These are phyloP conservation scores for Pogonophryne albipinna DNA, from an alignment of 2,797 vertebrate species.

Conservation along the genomic window DNA sequence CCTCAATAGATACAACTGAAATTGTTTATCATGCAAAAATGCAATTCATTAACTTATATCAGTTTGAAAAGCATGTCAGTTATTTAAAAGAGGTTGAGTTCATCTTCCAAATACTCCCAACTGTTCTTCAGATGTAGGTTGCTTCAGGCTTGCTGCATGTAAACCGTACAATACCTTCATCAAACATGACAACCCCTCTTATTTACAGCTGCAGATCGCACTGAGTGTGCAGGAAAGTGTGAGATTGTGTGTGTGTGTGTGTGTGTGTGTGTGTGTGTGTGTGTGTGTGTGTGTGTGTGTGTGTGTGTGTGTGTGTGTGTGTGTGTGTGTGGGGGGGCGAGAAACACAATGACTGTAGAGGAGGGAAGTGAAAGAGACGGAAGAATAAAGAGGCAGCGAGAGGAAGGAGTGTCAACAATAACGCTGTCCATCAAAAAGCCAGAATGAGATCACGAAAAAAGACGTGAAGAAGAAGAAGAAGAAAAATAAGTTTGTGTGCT, in stretches of 20 bases:
- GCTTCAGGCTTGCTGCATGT: slow-evolving; percentile 13
- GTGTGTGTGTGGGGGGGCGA: background rate
- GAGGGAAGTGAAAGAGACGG: slow-evolving; percentile 15
- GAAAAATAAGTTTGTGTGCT: background rate
- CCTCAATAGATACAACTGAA: background rate
- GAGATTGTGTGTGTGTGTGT: no score
- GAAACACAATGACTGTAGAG: slow-evolving; percentile 44
- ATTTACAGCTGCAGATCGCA: no score
- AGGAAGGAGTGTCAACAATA: slow-evolving; percentile 23
- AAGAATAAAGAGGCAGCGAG: slow-evolving; percentile 9
- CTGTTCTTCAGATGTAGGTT: background rate
- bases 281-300: no score
- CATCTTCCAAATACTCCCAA: slow-evolving; percentile 2
- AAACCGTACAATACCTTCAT: slow-evolving; percentile 38
- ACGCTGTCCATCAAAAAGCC: slow-evolving; percentile 27
- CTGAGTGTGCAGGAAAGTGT: no score
- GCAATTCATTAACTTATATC: background rate
- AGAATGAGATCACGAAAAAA: background rate
- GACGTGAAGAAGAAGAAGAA: background rate
- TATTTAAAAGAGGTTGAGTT: slow-evolving; percentile 32
- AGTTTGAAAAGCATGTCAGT: slow-evolving; percentile 4
- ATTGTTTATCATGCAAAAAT: no score
- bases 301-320: no score
- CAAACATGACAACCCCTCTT: no score
- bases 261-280: no score